Conservation (phyloP, 2,797 vertebrate genomes). For the Cirrhinus mrigala region DNA sequence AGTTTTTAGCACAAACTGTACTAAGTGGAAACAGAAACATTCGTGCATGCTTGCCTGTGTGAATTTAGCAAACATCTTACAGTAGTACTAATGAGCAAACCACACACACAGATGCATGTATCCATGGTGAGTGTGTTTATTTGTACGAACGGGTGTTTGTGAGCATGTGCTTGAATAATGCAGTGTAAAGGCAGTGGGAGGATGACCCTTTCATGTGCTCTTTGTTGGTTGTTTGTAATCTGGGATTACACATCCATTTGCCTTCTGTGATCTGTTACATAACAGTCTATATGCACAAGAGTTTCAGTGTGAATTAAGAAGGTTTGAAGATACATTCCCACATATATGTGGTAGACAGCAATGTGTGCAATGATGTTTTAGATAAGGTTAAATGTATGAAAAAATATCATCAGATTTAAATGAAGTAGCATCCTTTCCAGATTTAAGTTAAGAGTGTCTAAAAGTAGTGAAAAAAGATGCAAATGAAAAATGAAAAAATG, state of each 20-base stretch:
- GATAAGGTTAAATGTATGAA: not conserved
- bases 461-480: not conserved
- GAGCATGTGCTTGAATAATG: conserved; percentile 27
- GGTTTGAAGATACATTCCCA: not conserved
- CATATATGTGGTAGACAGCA: conserved; percentile 4
- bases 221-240: conserved; percentile 77
- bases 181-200: conserved; percentile 36
- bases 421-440: not conserved
- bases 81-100: conserved; percentile 16
- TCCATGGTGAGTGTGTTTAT: not conserved
- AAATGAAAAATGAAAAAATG: no score
- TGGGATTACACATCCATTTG: conserved; percentile 82
- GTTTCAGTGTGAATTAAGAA: conserved; percentile 47
- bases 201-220: conserved; percentile 67
- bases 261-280: conserved; percentile 74
- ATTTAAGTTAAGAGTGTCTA: not conserved
- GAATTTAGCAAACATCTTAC: not conserved
- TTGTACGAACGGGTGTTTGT: conserved; percentile 9
- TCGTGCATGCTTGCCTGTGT: not conserved
- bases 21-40: not conserved
- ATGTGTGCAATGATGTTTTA: not conserved
- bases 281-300: conserved; percentile 67
- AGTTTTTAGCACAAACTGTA: not conserved
- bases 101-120: not conserved
- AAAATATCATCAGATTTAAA: not conserved